Evolutionary conservation across 2,113 vertebrate genomes (phyloP), one percentile per base, ranked within the genome.

Genomic region (Caretta caretta): DNA sequence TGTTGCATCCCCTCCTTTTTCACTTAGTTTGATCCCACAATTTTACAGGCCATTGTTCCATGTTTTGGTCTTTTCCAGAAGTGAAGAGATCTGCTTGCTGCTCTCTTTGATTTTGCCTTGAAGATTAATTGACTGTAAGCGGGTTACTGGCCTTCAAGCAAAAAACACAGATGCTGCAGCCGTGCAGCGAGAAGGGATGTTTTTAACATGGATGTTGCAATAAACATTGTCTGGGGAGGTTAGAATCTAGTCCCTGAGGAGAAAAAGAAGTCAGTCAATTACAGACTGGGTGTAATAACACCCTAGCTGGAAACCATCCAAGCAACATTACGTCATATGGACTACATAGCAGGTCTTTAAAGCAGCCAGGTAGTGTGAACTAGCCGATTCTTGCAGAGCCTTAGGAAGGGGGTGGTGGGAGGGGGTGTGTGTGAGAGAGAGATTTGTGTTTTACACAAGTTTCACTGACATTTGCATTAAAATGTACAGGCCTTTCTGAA

Each of bases 271-370:
- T 5, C 1, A 5, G 5, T 17, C 42, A 53, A 38, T 1, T 72
- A 38, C 14, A 17, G 5, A 17, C 0, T 1, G 8, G 4, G 57
- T 42, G 76, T 50, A 24, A 29, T 42, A 16, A 53, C 3, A 90
- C 27, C 1, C 46, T 31, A 27, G 78, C 48, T 42, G 62, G 31
- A 88, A 51, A 82, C 38, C 9, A 42, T 51, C 54, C 83, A 42
- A 78, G n/a, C 75, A 57, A 24, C 14, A 5, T 46, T 76, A 27
- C 1, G 0, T 35, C 80, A 29, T 1, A 2, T 3, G 5, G 46
- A 78, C 38, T 56, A 76, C 14, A 16, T 0, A 0, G 72, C 14
- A 17, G 4, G 10, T 57, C 38, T 62, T 69, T 0, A 3, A 27
- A 48, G 78, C 48, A 50, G 8, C 48, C 29, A 51, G 29, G 17